A percentile compares a stretch with the other conserved stretches of the same genome.
Conservation (phyloP, 2,797 vertebrate species). For the Pteronotus mesoamericanus region DNA sequence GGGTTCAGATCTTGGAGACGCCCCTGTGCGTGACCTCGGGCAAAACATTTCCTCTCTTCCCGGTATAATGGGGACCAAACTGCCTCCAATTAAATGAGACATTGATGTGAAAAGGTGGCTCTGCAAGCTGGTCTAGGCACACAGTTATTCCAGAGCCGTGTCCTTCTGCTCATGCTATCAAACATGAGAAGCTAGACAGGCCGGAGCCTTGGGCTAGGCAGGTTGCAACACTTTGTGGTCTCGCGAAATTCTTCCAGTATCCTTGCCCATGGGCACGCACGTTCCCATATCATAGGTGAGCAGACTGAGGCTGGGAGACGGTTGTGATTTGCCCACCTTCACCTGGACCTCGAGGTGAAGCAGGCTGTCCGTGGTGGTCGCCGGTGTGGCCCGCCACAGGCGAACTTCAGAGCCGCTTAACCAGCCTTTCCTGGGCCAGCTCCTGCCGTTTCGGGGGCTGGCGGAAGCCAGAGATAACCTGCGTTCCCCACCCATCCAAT, state of each 20-base stretch:
- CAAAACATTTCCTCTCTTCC: background rate
- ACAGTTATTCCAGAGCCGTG: background rate
- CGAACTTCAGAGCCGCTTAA: background rate
- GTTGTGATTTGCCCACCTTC: background rate
- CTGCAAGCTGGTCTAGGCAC: background rate
- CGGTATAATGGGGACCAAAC: background rate
- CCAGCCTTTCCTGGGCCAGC: background rate
- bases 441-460: background rate
- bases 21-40: background rate
- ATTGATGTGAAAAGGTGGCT: background rate
- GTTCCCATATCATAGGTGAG: background rate
- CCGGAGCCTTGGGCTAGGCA: background rate
- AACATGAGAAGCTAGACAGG: background rate
- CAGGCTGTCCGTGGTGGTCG: background rate
- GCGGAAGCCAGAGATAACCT: background rate
- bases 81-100: background rate
- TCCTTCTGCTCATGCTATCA: background rate
- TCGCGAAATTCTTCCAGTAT: background rate
- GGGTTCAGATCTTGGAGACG: background rate
- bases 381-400: too few species aligned
- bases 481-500: background rate
- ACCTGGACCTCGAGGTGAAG: background rate
- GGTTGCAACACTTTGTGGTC: rapidly evolving
- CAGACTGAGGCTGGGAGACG: background rate
- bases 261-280: rapidly evolving